Evolutionary conservation across 2,888 invertebrate species (phyloP).

Genomic region (Cryptus viduatorius): DNA sequence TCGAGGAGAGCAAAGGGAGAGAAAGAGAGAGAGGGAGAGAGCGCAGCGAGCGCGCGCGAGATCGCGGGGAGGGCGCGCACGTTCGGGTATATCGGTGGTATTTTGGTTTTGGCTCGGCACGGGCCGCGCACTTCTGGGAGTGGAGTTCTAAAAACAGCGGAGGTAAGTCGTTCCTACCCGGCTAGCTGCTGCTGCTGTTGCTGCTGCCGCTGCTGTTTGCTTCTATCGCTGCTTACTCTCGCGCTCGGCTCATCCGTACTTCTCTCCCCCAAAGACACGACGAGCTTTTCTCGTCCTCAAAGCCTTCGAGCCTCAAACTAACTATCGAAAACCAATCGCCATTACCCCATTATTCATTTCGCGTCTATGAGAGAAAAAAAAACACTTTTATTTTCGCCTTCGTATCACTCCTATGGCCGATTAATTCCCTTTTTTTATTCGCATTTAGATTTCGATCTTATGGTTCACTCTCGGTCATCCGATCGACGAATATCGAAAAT

Average conservation of each 20-base stretch:
- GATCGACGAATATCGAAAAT: background rate
- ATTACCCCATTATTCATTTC: no score
- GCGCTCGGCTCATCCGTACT: slow-evolving; percentile 58
- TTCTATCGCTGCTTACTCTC: slow-evolving; percentile 56
- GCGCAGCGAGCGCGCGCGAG: slow-evolving; percentile 68
- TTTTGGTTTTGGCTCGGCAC: slow-evolving; percentile 85
- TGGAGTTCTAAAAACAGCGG: slow-evolving; percentile 85
- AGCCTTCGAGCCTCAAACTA: slow-evolving; percentile 40
- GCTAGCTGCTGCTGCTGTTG: slow-evolving; percentile 72
- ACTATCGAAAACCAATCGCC: slow-evolving; percentile 25
- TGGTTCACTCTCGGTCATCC: no score
- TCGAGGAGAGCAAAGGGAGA: background rate
- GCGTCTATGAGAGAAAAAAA: background rate
- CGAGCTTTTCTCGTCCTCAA: slow-evolving; percentile 51
- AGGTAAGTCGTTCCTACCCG: slow-evolving; percentile 82
- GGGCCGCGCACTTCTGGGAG: slow-evolving; percentile 84
- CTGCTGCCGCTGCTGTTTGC: slow-evolving; percentile 65
- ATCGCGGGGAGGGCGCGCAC: slow-evolving; percentile 66
- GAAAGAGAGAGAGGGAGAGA: background rate
- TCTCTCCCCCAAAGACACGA: background rate
- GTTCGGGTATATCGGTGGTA: slow-evolving; percentile 81
- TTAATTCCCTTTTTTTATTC: background rate
- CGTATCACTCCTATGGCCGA: background rate
- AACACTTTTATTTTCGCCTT: background rate
- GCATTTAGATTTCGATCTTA: background rate